Conservation (phyloP, 1,140 invertebrate genomes). For the Chrysopa pallens region DNA sequence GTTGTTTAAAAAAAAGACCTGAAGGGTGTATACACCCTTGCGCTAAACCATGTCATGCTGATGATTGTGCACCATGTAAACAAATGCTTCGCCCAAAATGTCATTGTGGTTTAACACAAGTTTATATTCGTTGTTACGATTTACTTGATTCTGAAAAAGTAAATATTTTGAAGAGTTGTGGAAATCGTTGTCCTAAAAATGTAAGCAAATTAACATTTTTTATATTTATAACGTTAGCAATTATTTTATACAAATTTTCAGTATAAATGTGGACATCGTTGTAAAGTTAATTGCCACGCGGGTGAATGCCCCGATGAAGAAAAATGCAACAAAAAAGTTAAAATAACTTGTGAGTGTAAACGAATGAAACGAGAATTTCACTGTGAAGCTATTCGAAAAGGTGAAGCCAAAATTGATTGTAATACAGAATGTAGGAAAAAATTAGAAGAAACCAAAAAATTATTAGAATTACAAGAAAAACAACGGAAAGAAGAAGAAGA, state of each 20-base stretch:
- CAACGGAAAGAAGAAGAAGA: conserved; percentile 37
- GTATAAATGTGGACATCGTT: conserved; percentile 58
- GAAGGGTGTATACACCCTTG: conserved; percentile 65
- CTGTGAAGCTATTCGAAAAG: conserved; percentile 40
- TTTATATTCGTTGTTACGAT: conserved; percentile 53
- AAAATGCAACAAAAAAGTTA: conserved; percentile 61
- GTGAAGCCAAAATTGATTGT: conserved; percentile 33
- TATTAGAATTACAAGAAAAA: conserved; percentile 29
- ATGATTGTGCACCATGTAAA: conserved; percentile 47
- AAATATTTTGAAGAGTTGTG: conserved; percentile 44
- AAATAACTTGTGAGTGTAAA: conserved; percentile 59
- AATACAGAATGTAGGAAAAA: conserved; percentile 39
- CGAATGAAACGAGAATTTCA: conserved; percentile 57
- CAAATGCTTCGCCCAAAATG: conserved; percentile 53
- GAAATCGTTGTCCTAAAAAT: conserved; percentile 71
- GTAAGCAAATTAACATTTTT: conserved; percentile 26
- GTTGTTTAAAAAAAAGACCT: conserved; percentile 48
- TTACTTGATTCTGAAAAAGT: conserved; percentile 33
- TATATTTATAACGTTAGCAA: conserved; percentile 8
- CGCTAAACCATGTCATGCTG: conserved; percentile 53
- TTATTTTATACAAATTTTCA: conserved; percentile 18
- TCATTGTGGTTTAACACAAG: conserved; percentile 57
- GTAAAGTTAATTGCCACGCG: conserved; percentile 55
- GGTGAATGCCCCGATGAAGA: conserved; percentile 48
- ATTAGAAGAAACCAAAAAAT: conserved; percentile 28